Evolutionary conservation across 2,113 vertebrate genomes (phyloP).

Genomic region (Benitochromis conjunctus): DNA sequence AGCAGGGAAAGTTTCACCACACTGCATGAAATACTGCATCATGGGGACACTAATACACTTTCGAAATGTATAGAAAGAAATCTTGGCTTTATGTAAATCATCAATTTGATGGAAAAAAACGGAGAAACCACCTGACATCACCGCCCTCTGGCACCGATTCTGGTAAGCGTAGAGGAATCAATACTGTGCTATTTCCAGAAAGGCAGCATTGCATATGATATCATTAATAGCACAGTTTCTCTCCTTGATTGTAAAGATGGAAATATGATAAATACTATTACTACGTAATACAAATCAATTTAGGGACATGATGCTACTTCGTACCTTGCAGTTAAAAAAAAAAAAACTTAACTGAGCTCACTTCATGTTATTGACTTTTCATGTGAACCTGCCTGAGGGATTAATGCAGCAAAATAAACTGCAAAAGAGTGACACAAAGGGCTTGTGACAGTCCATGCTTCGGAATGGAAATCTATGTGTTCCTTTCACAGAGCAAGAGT

Average conservation of each 20-base stretch:
- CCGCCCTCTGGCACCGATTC: not conserved
- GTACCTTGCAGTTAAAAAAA: not conserved
- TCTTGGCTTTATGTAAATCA: not conserved
- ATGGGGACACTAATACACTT: not conserved
- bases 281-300: not conserved
- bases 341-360: not conserved
- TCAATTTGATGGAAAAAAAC: not conserved
- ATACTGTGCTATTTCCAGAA: not conserved
- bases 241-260: not conserved
- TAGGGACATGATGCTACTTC: not conserved
- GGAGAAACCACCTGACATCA: not conserved
- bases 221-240: not conserved
- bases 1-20: not conserved
- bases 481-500: conserved; percentile 26
- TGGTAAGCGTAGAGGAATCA: not conserved
- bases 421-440: conserved; percentile 42
- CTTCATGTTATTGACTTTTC: conserved; percentile 40
- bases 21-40: not conserved
- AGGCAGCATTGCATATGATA: not conserved
- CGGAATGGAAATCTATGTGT: conserved; percentile 29
- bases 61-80: not conserved
- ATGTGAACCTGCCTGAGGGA: conserved; percentile 11
- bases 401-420: conserved; percentile 49
- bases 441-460: conserved; percentile 48
- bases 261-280: not conserved